Percentiles rank a stretch among this genome's conserved stretches.
phyloP scores from a whole-genome alignment of 2,888 invertebrate genomes.

The Microctonus hyperodae region DNA sequence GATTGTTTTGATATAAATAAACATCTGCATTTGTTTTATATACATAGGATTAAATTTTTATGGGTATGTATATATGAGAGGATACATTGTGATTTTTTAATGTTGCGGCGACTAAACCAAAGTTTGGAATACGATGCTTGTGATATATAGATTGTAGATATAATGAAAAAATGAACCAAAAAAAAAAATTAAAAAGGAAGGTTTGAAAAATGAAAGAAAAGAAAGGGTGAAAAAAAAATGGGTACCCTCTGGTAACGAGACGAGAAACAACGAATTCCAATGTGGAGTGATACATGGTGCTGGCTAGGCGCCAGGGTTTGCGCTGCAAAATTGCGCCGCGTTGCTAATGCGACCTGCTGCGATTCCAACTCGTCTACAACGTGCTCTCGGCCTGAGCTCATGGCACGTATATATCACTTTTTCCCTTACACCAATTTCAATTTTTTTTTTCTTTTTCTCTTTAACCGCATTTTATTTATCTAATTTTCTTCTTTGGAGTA shows the following conservation, averaged over 20 bases:
- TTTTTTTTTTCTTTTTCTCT: slow-evolving; percentile 25
- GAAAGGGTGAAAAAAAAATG: slow-evolving; percentile 43
- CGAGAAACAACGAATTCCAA: slow-evolving; percentile 58
- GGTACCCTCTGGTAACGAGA: slow-evolving; percentile 53
- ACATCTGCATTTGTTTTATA: background rate
- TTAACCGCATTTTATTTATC: slow-evolving; percentile 27
- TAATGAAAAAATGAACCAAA: background rate
- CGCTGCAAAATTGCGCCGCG: slow-evolving; percentile 54
- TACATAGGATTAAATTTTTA: background rate
- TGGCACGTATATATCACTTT: slow-evolving; percentile 42
- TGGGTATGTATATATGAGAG: background rate
- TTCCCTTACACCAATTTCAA: slow-evolving; percentile 21
- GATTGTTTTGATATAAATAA: background rate
- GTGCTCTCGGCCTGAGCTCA: slow-evolving; percentile 39
- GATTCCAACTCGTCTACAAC: slow-evolving; percentile 47
- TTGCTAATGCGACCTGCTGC: slow-evolving; percentile 52
- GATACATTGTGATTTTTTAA: too few species aligned
- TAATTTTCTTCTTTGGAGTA: slow-evolving; percentile 17
- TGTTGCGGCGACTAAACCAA: too few species aligned
- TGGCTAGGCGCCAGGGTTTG: slow-evolving; percentile 55
- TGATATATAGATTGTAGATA: background rate
- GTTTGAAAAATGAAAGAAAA: too few species aligned
- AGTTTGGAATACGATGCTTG: background rate
- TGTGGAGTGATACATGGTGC: slow-evolving; percentile 56
- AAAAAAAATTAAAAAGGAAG: background rate